Base-by-base conservation (phyloP, 2,797 vertebrate genomes). In the Chromis chromis region DNA sequence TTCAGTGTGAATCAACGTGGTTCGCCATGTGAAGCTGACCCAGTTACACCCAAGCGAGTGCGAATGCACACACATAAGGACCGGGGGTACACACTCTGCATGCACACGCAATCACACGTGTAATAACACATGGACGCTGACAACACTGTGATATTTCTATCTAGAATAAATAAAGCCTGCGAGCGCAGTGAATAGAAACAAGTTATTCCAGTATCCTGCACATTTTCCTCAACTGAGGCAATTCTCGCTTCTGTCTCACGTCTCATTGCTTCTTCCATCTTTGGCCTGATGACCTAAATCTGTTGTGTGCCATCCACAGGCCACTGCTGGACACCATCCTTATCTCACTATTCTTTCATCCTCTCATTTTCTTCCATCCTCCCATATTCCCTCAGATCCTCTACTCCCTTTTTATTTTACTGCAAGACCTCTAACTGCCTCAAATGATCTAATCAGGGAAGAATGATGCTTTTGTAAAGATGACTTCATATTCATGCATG, bases 21-120 rank as follows among this genome's bases (percentile, higher is more conserved):
- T 78, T 75, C 25, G 70, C 84, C 85, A 88, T 86, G 86, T 90
- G 79, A 82, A 57, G 46, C 21, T 86, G 86, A 91, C 86, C 88
- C 78, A 89, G 40, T 86, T 89, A 83, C 68, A 74, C 75, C 71
- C 54, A 63, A 62, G 50, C 44, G 60, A 79, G 70, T 78, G 63
- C 58, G 58, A 69, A 14, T 61, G 33, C 12, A 58, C 50, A 57
- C 69, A 61, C 71, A 42, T 64, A 19, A n/a, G 39, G 57, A 49
- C 50, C 16, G 11, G 10, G 71, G 6, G 63, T 28, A 40, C 28
- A 36, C 48, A 33, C 42, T 19, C 42, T 8, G 42, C 28, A 71
- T 21, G 11, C 52, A 70, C 60, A 62, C 48, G 39, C 22, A 61
- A 17, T 53, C 48, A 19, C 70, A 78, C 62, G 77, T 62, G 68